Evolutionary conservation across 2,888 invertebrate genomes (phyloP).

Genomic region (Hyposoter dolosus): DNA sequence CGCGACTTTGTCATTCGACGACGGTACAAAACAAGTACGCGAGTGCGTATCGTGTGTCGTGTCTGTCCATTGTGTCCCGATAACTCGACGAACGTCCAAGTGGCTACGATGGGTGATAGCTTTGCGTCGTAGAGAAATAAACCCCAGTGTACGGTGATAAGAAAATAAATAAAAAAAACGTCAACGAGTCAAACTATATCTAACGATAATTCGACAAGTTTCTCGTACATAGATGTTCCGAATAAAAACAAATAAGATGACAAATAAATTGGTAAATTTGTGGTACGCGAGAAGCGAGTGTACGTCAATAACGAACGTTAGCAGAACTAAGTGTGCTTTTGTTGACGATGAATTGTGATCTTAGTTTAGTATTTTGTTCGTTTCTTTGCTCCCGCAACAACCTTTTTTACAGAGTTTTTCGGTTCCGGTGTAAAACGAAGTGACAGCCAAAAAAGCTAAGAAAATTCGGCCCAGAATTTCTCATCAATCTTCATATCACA

Average conservation of each 20-base stretch:
- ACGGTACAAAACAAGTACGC: not conserved
- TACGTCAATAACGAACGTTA: slow-evolving; percentile 74
- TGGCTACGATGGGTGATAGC: slow-evolving; percentile 47
- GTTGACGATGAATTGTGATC: slow-evolving; percentile 82
- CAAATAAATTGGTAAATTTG: slow-evolving; percentile 40
- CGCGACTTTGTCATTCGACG: slow-evolving; percentile 8
- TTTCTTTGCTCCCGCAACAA: slow-evolving; percentile 50
- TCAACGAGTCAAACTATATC: not conserved
- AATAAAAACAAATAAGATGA: slow-evolving; percentile 53
- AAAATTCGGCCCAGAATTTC: not conserved
- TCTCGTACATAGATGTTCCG: not conserved
- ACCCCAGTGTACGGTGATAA: not conserved
- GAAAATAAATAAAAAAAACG: not conserved
- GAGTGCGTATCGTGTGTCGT: slow-evolving; percentile 2
- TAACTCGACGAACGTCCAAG: slow-evolving; percentile 18
- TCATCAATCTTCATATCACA: slow-evolving; percentile 6
- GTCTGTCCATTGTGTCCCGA: slow-evolving; percentile 6
- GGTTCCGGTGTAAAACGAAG: not conserved
- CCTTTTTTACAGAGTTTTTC: slow-evolving; percentile 3
- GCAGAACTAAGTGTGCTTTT: slow-evolving; percentile 79
- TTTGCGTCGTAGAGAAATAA: slow-evolving; percentile 44
- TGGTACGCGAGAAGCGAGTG: slow-evolving; percentile 72
- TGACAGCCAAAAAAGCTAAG: not conserved
- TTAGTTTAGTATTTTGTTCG: slow-evolving; percentile 70
- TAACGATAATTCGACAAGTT: slow-evolving; percentile 3